These are phyloP conservation scores for Palythoa grandiflora DNA, from an alignment of 92 coral and sea anemone genomes.

Conservation along the genomic window DNA sequence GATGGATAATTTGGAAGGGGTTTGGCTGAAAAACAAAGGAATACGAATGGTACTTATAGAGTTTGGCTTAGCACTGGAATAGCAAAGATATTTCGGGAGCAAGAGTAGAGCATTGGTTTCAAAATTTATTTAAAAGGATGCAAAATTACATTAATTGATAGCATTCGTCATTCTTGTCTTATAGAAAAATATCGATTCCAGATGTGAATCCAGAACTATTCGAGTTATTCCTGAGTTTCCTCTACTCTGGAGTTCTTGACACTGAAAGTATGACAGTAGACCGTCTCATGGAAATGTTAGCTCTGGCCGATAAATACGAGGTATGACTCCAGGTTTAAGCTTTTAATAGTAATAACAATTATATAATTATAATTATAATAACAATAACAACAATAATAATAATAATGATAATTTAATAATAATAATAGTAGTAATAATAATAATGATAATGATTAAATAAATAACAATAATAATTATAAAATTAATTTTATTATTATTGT, in stretches of 20 bases:
- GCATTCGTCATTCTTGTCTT: neutral
- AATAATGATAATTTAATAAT: neutral
- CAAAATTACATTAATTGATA: too few relatives aligned
- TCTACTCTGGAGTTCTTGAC: slow-evolving; percentile 85
- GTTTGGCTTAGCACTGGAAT: too few relatives aligned
- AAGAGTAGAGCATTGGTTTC: too few relatives aligned
- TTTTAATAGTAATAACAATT: neutral
- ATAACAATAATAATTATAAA: too few relatives aligned
- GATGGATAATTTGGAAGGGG: too few relatives aligned
- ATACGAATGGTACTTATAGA: too few relatives aligned
- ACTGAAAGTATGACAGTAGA: slow-evolving; percentile 71
- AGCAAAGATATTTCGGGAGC: too few relatives aligned
- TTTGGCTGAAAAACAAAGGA: too few relatives aligned
- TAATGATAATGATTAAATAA: too few relatives aligned
- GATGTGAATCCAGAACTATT: slow-evolving; percentile 82
- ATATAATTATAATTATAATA: neutral
- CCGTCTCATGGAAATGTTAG: slow-evolving; percentile 81
- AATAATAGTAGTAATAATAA: neutral
- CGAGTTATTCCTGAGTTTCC: slow-evolving; percentile 70
- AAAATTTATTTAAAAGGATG: too few relatives aligned
- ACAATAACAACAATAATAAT: too few relatives aligned
- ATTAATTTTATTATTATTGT: too few relatives aligned
- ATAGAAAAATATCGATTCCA: slow-evolving; percentile 78
- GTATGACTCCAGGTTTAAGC: slow-evolving; percentile 34
- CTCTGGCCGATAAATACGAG: slow-evolving; percentile 91